These are phyloP conservation scores for Poliocrania exsul DNA, from an alignment of 2,797 vertebrate genomes.

Conservation along the genomic window DNA sequence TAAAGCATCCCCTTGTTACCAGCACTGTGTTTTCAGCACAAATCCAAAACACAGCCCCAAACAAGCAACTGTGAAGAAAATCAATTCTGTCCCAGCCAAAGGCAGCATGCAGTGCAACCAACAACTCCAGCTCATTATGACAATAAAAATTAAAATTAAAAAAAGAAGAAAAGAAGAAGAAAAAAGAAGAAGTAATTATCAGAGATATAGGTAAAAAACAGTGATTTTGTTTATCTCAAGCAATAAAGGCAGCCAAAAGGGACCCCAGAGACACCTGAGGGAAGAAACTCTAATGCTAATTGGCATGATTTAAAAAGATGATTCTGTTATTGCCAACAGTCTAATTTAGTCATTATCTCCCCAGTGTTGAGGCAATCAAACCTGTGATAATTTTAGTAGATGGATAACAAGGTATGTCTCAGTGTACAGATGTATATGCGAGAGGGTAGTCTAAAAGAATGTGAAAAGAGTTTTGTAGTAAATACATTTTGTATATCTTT, in stretches of 20 bases:
- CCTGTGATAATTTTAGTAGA: conserved; percentile 42
- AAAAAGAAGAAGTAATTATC: neutral
- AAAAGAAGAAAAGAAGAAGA: neutral
- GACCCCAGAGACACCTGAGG: conserved; percentile 62
- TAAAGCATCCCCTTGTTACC: neutral
- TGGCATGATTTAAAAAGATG: conserved; percentile 77
- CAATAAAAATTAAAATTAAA: neutral
- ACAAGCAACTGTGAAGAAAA: neutral
- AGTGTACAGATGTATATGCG: neutral
- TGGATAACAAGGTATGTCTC: conserved; percentile 33
- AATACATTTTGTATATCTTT: conserved; percentile 24
- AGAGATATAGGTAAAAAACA: conserved; percentile 34
- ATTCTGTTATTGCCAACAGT: conserved; percentile 64
- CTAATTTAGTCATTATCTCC: conserved; percentile 74
- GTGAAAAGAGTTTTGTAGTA: conserved; percentile 35
- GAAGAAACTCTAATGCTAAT: conserved; percentile 74
- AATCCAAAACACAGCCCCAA: neutral
- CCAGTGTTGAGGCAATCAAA: conserved; percentile 59
- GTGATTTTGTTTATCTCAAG: conserved; percentile 72
- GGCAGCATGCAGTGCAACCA: neutral
- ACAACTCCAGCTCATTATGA: conserved; percentile 21
- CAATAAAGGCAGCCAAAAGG: conserved; percentile 65
- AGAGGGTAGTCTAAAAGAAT: conserved; percentile 21
- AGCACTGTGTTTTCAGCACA: neutral
- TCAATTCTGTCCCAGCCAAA: neutral